These are phyloP conservation scores for Crioceris asparagi DNA, from an alignment of 2,888 invertebrate species.

Conservation along the genomic window DNA sequence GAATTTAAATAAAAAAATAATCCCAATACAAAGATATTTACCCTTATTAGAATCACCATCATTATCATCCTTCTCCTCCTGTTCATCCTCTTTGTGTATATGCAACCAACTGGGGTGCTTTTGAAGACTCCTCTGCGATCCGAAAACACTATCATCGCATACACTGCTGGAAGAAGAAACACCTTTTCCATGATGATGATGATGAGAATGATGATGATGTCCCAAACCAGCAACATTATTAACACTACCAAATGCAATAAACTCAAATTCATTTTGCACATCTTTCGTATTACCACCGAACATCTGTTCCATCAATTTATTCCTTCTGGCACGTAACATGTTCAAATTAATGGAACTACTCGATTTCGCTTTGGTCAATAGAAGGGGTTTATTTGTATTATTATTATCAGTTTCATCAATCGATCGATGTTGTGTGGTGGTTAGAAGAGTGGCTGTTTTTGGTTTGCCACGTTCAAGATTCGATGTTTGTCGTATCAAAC, in stretches of 20 bases:
- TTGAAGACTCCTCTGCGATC: conserved; percentile 12
- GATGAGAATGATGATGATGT: too few species aligned
- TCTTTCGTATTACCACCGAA: conserved; percentile 22
- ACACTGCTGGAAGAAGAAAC: too few species aligned
- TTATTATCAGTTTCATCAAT: conserved; percentile 23
- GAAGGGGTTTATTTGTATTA: conserved; percentile 26
- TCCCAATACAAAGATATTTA: too few species aligned
- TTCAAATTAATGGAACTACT: conserved; percentile 39
- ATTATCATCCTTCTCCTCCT: conserved; percentile 4
- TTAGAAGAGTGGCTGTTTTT: conserved; percentile 26
- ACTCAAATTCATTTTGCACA: conserved; percentile 36
- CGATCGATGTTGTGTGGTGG: conserved; percentile 17
- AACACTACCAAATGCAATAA: conserved; percentile 32
- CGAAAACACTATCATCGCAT: not conserved
- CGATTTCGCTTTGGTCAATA: conserved; percentile 37
- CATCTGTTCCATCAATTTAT: conserved; percentile 31
- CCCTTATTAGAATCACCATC: too few species aligned
- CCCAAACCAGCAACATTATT: conserved; percentile 13
- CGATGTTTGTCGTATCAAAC: conserved; percentile 35
- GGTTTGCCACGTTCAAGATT: conserved; percentile 35
- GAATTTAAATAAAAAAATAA: too few species aligned
- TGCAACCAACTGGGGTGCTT: conserved; percentile 24
- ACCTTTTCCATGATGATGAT: too few species aligned
- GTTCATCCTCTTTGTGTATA: conserved; percentile 16
- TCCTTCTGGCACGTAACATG: conserved; percentile 31